These are phyloP conservation scores for Theristus sp. DNA, from an alignment of 2,888 invertebrate species.

Conservation along the genomic window DNA sequence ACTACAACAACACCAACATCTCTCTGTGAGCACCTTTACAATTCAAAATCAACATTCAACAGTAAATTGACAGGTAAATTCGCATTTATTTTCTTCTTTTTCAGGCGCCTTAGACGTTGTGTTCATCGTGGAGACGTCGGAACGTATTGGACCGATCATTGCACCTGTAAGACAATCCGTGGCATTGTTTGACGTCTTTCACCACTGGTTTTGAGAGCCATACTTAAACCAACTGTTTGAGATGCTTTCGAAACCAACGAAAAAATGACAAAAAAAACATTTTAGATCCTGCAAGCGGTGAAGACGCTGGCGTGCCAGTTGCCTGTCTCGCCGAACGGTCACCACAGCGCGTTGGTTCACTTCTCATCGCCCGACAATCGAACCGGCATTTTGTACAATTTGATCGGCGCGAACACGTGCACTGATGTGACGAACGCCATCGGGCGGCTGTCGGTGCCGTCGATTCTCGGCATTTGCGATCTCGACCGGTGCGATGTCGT, in stretches of 20 bases:
- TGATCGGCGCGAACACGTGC: background rate
- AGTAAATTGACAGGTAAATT: no score
- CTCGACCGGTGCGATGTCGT: background rate
- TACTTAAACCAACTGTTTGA: no score
- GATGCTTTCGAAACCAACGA: no score
- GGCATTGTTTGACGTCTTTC: no score
- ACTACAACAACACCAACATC: background rate
- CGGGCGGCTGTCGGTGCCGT: background rate
- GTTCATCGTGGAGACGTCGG: background rate
- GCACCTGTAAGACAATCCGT: background rate
- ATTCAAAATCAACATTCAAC: no score
- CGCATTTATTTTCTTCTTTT: no score
- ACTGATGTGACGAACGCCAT: background rate
- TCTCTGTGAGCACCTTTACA: background rate
- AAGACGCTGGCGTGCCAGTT: background rate
- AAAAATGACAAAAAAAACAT: no score
- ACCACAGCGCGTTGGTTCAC: background rate
- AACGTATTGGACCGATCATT: background rate
- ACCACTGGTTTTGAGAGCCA: no score
- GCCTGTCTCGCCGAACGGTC: background rate
- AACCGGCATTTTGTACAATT: background rate
- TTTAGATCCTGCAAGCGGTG: background rate
- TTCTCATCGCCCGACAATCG: background rate
- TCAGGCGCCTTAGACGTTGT: background rate
- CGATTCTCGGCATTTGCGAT: background rate